phyloP scores from a whole-genome alignment of 2,797 vertebrate genomes.

The Clarias pachynema region DNA sequence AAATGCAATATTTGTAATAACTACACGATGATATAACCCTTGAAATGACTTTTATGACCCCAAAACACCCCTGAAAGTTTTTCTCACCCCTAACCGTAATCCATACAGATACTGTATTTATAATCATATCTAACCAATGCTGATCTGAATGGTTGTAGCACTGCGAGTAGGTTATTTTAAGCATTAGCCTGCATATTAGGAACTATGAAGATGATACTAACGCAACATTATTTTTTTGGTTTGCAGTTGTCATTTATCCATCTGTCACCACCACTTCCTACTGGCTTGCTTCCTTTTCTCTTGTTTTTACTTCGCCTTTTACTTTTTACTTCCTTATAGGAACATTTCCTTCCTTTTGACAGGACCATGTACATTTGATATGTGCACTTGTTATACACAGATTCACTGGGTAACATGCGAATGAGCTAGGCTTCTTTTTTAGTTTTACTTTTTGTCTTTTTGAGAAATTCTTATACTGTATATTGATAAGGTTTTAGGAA shows the following conservation, averaged over 20 bases:
- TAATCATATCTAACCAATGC: not conserved
- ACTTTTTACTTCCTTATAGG: not conserved
- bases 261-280: not conserved
- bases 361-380: not conserved
- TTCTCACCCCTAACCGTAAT: not conserved
- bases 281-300: not conserved
- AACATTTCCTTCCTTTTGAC: not conserved
- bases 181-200: not conserved
- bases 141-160: not conserved
- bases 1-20: not conserved
- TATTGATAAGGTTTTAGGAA: not conserved
- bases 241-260: slow-evolving; percentile 7
- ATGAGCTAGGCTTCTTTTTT: not conserved
- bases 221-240: not conserved
- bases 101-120: not conserved
- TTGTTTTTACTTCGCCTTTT: slow-evolving; percentile 14
- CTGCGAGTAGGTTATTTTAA: not conserved
- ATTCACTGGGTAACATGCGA: not conserved
- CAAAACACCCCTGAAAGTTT: not conserved
- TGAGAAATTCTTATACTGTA: not conserved
- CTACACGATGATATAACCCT: not conserved
- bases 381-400: not conserved
- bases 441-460: not conserved
- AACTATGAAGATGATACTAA: not conserved
- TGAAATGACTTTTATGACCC: not conserved